These are phyloP conservation scores for Pimephales promelas DNA, from an alignment of 2,113 vertebrate species.

Conservation along the genomic window DNA sequence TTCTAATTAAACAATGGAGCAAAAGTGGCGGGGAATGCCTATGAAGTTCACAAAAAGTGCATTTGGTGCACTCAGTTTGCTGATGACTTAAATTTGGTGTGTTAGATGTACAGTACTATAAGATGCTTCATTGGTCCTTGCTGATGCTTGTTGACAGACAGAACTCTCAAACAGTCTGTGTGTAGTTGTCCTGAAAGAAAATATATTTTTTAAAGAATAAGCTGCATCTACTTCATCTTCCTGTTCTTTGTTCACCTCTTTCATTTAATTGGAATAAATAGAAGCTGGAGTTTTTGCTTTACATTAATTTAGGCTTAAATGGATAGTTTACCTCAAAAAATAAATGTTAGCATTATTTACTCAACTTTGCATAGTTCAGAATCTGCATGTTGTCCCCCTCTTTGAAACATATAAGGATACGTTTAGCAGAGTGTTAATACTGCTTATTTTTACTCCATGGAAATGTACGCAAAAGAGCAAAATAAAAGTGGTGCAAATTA, in stretches of 20 bases:
- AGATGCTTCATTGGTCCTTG: slow-evolving; percentile 64
- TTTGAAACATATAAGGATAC: background rate
- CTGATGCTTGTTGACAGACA: slow-evolving; percentile 60
- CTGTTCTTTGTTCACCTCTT: background rate
- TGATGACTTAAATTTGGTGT: slow-evolving; percentile 24
- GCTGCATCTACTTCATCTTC: background rate
- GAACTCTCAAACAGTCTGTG: slow-evolving; percentile 26
- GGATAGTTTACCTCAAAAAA: background rate
- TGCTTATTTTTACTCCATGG: background rate
- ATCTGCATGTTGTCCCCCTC: background rate
- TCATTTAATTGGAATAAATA: background rate
- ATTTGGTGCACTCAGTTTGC: slow-evolving; percentile 13
- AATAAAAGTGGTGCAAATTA: background rate
- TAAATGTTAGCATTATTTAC: background rate
- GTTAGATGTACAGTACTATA: slow-evolving; percentile 45
- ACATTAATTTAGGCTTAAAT: background rate
- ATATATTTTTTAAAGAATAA: background rate
- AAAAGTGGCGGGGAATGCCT: slow-evolving; percentile 11
- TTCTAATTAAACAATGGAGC: slow-evolving; percentile 50
- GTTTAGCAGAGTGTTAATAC: background rate
- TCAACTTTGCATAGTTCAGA: background rate
- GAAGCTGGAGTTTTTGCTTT: background rate
- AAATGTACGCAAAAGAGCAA: background rate
- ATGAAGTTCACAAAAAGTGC: background rate
- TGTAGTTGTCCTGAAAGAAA: too few species aligned